Evolutionary conservation across 2,888 invertebrate species (phyloP), one percentile per base, ranked within the genome.

Genomic region (Sisyra terminalis): DNA sequence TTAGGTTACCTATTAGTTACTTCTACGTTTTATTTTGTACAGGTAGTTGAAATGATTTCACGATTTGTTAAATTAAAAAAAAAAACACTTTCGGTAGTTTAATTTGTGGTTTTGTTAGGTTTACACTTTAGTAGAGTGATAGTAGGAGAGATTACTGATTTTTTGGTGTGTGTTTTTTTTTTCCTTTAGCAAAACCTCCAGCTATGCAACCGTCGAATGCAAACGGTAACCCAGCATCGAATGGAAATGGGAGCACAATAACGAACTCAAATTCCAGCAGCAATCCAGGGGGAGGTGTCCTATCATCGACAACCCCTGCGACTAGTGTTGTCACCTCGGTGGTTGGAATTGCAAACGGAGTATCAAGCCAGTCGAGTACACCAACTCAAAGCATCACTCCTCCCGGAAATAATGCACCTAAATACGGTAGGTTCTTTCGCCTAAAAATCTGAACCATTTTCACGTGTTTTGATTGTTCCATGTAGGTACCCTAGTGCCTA

Each of bases 401-500:
- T 32, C 60, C 57, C 3, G 57, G 56, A 43, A 63, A 62, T 49
- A 66, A 65, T 53, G 67, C 66, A 32, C 68, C 68, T 2, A 69
- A 68, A 54, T 69, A 65, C 55, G 74, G 65, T 61, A n/a, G n/a
- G n/a, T n/a, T n/a, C n/a, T 31, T 4, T 31, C 31, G 13, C n/a
- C n/a, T 5, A 11, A 31, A 31, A 31, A 31, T 31, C 31, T 4
- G n/a, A n/a, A 11, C 31, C 13, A 31, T 11, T 13, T 11, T 31
- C 31, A 31, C 13, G 3, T 2, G n/a, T 8, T 4, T 31, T 9
- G n/a, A 8, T 63, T 53, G 63, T 64, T 24, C 67, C 47, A 42
- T 46, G 16, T 46, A 56, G 90, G 78, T 49, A 92, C 90, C 29
- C 71, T 92, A 47, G 88, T 94, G 53, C 93, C 93, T 46, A 93